These are phyloP conservation scores for Azemiops feae DNA, from an alignment of 2,113 vertebrate genomes.

Conservation along the genomic window DNA sequence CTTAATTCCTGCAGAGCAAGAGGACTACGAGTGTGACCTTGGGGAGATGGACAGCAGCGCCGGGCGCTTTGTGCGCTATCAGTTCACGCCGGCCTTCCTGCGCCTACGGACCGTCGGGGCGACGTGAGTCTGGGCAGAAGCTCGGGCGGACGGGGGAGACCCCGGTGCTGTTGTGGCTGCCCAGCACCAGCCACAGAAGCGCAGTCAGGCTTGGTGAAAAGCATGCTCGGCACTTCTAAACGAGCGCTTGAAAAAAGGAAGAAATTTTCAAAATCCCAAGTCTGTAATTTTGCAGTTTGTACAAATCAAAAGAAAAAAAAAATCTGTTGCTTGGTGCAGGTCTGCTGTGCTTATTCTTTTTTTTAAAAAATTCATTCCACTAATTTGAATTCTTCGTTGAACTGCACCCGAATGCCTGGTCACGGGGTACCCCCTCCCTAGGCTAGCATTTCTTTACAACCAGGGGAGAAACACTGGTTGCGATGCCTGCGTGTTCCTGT, in stretches of 20 bases:
- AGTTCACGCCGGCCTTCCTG: slow-evolving; percentile 96
- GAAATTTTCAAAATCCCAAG: neutral
- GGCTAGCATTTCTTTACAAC: neutral
- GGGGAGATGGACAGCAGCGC: slow-evolving; percentile 82
- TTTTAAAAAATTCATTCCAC: neutral
- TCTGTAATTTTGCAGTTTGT: neutral
- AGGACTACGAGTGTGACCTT: slow-evolving; percentile 76
- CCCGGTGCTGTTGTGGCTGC: neutral
- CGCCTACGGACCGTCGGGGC: slow-evolving; percentile 93
- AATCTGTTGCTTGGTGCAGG: neutral
- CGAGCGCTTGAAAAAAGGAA: neutral
- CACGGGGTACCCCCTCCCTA: too few relatives aligned
- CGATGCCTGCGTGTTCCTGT: neutral
- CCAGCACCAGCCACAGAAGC: neutral
- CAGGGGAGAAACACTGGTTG: neutral
- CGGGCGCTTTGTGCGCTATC: slow-evolving; percentile 95
- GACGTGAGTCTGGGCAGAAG: slow-evolving; percentile 81
- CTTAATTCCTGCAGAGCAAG: slow-evolving; percentile 69
- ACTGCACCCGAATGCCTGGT: neutral
- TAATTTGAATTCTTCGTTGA: neutral
- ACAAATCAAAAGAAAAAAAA: neutral
- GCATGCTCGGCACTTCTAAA: neutral
- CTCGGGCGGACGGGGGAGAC: neutral
- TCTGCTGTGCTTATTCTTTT: neutral
- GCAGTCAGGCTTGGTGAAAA: neutral